Percentiles rank a stretch among this genome's conserved stretches.
Evolutionary conservation across 2,113 vertebrate species (phyloP).

Genomic region (Rhadina sibilatrix): DNA sequence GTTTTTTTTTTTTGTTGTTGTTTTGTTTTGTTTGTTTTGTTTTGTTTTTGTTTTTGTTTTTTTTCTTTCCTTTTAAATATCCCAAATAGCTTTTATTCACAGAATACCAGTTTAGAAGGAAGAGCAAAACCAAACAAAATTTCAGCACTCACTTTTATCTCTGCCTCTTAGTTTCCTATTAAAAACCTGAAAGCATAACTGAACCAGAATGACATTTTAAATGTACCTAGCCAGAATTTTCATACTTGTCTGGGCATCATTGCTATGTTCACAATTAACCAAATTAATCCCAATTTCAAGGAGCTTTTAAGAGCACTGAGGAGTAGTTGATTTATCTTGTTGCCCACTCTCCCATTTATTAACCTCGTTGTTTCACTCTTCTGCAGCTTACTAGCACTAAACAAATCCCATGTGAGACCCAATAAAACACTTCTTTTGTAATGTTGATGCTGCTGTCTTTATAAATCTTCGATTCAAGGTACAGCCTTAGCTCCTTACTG

Average conservation of each 20-base stretch:
- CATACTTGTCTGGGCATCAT: not conserved
- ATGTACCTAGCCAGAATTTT: not conserved
- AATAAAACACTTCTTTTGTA: slow-evolving; percentile 59
- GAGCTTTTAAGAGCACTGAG: not conserved
- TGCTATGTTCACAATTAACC: slow-evolving; percentile 1
- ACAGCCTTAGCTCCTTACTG: not conserved
- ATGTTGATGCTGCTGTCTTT: slow-evolving; percentile 54
- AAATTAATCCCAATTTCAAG: slow-evolving; percentile 41
- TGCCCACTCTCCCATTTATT: slow-evolving; percentile 30
- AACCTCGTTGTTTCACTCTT: not conserved
- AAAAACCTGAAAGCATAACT: not conserved
- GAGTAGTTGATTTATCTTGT: not conserved
- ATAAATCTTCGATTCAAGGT: slow-evolving; percentile 37
- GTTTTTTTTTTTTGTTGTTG: too few species aligned
- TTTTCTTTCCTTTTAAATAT: not conserved
- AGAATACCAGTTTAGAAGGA: not conserved
- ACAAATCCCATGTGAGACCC: slow-evolving; percentile 41
- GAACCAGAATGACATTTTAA: not conserved
- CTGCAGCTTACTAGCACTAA: slow-evolving; percentile 44
- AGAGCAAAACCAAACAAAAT: not conserved
- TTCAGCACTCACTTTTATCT: not conserved
- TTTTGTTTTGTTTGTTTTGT: too few species aligned
- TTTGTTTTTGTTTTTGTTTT: too few species aligned
- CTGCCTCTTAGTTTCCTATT: not conserved
- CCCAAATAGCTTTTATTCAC: not conserved